These are phyloP conservation scores for Hybognathus amarus DNA, from an alignment of 2,797 vertebrate species.

Conservation along the genomic window DNA sequence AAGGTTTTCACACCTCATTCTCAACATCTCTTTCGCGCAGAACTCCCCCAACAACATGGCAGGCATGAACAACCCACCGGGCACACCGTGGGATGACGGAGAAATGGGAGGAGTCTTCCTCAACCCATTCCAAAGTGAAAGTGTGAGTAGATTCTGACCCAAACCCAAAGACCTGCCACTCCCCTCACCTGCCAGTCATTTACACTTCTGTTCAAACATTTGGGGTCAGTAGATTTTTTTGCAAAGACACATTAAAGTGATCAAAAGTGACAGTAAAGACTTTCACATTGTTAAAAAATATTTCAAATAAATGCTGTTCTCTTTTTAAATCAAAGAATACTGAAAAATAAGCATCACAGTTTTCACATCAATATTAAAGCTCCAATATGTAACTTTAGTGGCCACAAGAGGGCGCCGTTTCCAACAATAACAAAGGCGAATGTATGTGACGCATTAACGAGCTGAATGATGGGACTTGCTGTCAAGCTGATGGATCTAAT, in stretches of 20 bases:
- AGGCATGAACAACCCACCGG: conserved; percentile 90
- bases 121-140: conserved; percentile 95
- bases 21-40: conserved; percentile 62
- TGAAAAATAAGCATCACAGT: not conserved
- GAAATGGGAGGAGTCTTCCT: conserved; percentile 91
- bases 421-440: too few species aligned
- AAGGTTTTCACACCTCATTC: not conserved
- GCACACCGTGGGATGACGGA: conserved; percentile 89
- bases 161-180: conserved; percentile 14
- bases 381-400: too few species aligned
- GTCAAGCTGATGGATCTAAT: too few species aligned
- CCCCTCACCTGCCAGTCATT: conserved; percentile 40
- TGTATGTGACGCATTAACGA: too few species aligned
- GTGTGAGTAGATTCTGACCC: conserved; percentile 79
- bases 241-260: not conserved
- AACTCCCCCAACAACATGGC: conserved; percentile 92
- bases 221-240: not conserved
- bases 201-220: not conserved
- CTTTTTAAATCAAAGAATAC: not conserved
- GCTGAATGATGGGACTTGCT: too few species aligned
- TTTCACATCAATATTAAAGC: too few species aligned
- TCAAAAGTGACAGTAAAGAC: conserved; percentile 1
- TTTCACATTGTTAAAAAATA: too few species aligned
- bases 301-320: not conserved
- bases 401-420: too few species aligned